Percentiles rank a stretch among this genome's conserved stretches.
These are phyloP conservation scores for Serrognathus titanus DNA, from an alignment of 2,888 invertebrate genomes.

Conservation along the genomic window DNA sequence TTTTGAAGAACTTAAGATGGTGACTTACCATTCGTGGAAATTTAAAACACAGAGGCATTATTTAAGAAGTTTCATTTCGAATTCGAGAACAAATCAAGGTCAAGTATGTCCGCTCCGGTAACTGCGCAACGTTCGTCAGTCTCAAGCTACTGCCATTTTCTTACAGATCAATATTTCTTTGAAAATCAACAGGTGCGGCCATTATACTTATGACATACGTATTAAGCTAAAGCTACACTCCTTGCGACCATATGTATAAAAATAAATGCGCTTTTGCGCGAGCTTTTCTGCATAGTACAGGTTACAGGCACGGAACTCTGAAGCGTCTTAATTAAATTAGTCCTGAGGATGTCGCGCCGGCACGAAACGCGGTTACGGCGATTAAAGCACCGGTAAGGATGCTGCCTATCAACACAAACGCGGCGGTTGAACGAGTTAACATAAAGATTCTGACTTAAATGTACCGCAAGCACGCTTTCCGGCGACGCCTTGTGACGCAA, in stretches of 20 bases:
- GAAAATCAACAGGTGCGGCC: too few species aligned
- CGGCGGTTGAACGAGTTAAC: slow-evolving; percentile 10
- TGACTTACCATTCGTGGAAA: slow-evolving; percentile 48
- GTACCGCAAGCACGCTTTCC: slow-evolving; percentile 29
- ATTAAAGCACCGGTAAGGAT: background rate
- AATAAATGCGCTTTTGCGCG: background rate
- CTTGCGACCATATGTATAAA: background rate
- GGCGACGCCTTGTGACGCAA: slow-evolving; percentile 50
- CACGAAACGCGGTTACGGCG: background rate
- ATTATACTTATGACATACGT: too few species aligned
- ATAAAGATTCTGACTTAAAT: slow-evolving; percentile 16
- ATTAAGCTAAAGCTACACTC: too few species aligned
- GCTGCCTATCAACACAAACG: background rate
- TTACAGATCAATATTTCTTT: too few species aligned
- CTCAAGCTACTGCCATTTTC: too few species aligned
- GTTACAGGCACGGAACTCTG: slow-evolving; percentile 7
- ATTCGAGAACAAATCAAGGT: background rate
- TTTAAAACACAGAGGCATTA: slow-evolving; percentile 43
- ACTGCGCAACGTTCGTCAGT: too few species aligned
- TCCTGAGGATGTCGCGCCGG: background rate
- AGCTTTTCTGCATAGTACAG: background rate
- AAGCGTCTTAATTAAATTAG: background rate
- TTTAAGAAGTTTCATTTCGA: slow-evolving; percentile 16
- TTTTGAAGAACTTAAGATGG: too few species aligned
- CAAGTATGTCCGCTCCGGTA: too few species aligned